Evolutionary conservation across 2,888 invertebrate species (phyloP).

Genomic region (Embidobia sp.): DNA sequence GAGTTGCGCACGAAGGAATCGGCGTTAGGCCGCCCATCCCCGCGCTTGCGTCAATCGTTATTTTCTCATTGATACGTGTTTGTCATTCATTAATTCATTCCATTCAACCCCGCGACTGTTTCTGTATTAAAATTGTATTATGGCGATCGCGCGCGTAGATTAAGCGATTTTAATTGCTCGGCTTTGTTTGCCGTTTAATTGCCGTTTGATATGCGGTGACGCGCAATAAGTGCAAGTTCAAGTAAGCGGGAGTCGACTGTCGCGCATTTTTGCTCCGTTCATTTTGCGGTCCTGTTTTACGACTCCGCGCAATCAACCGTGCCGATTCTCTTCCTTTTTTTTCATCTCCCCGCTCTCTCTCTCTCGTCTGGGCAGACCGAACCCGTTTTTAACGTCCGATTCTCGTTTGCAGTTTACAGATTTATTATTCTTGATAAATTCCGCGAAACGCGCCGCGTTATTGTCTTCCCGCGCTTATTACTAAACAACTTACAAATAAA

Average conservation of each 20-base stretch:
- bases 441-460: no score
- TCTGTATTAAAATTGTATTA: conserved; percentile 41
- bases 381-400: conserved; percentile 42
- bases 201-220: conserved; percentile 31
- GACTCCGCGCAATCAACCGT: conserved; percentile 40
- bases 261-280: conserved; percentile 38
- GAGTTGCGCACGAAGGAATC: conserved; percentile 49
- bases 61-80: conserved; percentile 61
- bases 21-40: conserved; percentile 58
- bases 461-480: no score
- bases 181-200: conserved; percentile 13
- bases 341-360: no score
- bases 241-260: conserved; percentile 37
- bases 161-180: conserved; percentile 42
- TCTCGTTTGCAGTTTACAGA: neutral
- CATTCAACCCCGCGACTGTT: conserved; percentile 49
- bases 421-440: neutral
- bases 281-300: conserved; percentile 39
- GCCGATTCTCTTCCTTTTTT: conserved; percentile 21
- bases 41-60: conserved; percentile 44
- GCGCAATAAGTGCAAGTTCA: conserved; percentile 51
- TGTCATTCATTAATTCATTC: conserved; percentile 62
- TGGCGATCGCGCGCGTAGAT: conserved; percentile 32
- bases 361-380: no score
- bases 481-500: no score